phyloP scores from a whole-genome alignment of 2,888 invertebrate species.

The Chesias legatella region DNA sequence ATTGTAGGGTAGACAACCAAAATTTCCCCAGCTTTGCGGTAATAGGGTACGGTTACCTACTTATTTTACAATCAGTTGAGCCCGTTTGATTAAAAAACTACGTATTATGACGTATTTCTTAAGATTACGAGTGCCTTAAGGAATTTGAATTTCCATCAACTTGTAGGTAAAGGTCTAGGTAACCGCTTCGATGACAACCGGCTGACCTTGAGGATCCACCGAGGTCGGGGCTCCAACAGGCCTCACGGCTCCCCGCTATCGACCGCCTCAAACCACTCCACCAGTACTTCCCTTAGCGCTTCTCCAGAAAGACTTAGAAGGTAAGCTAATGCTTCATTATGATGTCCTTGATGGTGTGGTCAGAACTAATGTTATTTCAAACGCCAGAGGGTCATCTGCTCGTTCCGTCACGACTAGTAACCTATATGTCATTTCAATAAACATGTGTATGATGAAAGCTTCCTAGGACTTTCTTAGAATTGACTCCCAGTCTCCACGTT shows the following conservation, averaged over 20 bases:
- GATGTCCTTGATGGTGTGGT: no score
- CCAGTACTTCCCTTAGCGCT: constrained; percentile 84
- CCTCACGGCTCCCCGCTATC: constrained; percentile 86
- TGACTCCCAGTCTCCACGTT: constrained; percentile 12
- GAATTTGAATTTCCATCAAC: constrained; percentile 8
- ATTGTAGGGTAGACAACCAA: no score
- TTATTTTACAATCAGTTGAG: no score
- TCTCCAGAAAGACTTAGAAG: constrained; percentile 82
- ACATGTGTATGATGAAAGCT: no score
- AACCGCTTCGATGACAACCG: constrained; percentile 93
- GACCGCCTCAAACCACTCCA: constrained; percentile 85
- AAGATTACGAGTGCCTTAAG: not conserved
- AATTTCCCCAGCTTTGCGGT: no score
- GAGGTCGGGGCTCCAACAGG: constrained; percentile 90
- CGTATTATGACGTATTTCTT: not conserved
- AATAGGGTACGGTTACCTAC: no score
- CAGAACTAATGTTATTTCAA: not conserved
- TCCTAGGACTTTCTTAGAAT: no score
- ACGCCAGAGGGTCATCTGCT: not conserved
- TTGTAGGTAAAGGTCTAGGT: constrained; percentile 82
- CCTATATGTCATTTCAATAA: no score
- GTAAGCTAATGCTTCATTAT: constrained; percentile 34
- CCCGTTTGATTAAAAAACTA: no score
- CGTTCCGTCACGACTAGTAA: not conserved
- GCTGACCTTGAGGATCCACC: constrained; percentile 94